Base-by-base conservation (phyloP, 2,113 vertebrate species). In the Limnothrissa miodon region DNA sequence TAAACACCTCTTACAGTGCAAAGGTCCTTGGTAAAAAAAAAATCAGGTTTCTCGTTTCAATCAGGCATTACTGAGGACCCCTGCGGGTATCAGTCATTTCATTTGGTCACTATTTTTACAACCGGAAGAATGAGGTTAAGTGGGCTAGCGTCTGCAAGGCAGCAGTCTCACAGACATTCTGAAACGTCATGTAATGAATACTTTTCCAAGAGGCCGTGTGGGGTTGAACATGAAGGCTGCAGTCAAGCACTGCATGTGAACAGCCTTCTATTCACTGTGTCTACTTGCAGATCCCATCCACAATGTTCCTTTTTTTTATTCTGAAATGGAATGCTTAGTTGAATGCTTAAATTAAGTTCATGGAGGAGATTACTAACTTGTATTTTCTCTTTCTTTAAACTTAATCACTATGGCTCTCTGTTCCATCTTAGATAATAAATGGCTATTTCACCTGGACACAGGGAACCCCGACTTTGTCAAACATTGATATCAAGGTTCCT, bases 401-500 rank as follows among this genome's bases (percentile, higher is more conserved):
- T 74, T 13, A 33, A 74, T 33, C 10, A 74, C 3, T 13, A 39
- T 74, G 29, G 11, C 25, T 39, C 79, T 59, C 33, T 46, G 42
- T 80, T 46, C 29, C 25, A 11, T 51, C 0, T n/a, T 87, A 99
- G 98, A 95, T 99, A 87, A 95, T 91, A 0, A 96, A 93, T 74
- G 98, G 98, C 74, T 99, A 97, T 93, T 99, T 99, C 92, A 97
- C 97, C 4, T 99, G 98, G 98, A 97, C 96, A 0, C 96, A 98
- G 48, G 98, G 97, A 85, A 92, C 95, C 78, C 95, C 98, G 1
- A 96, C 98, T 0, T 89, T 99, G 84, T 96, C 95, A 79, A 96
- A 95, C 86, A 95, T 99, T 81, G 96, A 98, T 90, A 99, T 99
- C 85, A 95, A 90, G 85, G 95, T 99, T 86, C 98, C 98, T 84